Evolutionary conservation across 2,888 invertebrate genomes (phyloP).

Genomic region (Hydriomena furcata): DNA sequence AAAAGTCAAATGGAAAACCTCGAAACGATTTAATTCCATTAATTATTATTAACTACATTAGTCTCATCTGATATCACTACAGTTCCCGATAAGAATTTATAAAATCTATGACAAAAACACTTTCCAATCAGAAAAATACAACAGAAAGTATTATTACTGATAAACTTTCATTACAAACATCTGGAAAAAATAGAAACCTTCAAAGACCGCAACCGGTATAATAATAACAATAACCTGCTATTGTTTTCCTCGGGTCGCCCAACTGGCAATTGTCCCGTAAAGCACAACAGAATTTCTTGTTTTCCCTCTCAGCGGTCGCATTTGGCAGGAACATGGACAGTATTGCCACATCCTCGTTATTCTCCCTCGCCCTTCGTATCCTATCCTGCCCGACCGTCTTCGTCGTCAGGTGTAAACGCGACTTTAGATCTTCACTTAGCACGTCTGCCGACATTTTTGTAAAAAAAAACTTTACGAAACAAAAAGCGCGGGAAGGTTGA

Average conservation of each 20-base stretch:
- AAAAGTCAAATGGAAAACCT: too few species aligned
- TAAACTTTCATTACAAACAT: too few species aligned
- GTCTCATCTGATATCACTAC: background rate
- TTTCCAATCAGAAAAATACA: background rate
- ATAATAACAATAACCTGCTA: constrained; percentile 85
- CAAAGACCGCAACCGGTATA: background rate
- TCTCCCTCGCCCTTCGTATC: constrained; percentile 90
- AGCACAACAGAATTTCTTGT: constrained; percentile 91
- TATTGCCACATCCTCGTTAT: constrained; percentile 94
- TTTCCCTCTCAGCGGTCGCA: constrained; percentile 85
- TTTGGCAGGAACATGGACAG: constrained; percentile 92
- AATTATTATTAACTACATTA: too few species aligned
- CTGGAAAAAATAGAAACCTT: background rate
- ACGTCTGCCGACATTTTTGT: constrained; percentile 88
- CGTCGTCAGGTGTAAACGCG: constrained; percentile 87
- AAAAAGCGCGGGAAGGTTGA: constrained; percentile 53
- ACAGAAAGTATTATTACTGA: too few species aligned
- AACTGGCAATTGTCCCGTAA: constrained; percentile 89
- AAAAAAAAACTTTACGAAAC: constrained; percentile 35
- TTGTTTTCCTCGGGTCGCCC: constrained; percentile 90
- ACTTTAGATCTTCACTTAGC: constrained; percentile 90
- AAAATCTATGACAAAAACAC: too few species aligned
- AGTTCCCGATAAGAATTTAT: too few species aligned
- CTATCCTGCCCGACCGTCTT: constrained; percentile 93
- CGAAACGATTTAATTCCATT: too few species aligned